Evolutionary conservation across 1,140 invertebrate genomes (phyloP).

Genomic region (Bombus breviceps): DNA sequence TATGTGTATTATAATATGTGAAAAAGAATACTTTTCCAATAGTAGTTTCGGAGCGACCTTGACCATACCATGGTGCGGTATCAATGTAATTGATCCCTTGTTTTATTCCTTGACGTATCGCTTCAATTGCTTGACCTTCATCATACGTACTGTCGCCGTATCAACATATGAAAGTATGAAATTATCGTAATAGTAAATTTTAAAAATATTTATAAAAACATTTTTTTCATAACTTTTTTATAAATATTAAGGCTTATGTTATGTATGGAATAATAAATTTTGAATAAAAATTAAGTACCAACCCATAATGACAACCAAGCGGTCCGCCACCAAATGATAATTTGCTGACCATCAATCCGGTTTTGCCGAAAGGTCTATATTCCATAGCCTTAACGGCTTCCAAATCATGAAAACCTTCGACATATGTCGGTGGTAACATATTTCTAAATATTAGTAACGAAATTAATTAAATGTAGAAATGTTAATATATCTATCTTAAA

Average conservation of each 20-base stretch:
- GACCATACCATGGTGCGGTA: conserved; percentile 95
- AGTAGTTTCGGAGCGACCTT: conserved; percentile 90
- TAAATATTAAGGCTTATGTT: neutral
- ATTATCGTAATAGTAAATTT: neutral
- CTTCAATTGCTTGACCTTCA: conserved; percentile 86
- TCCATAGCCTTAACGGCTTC: conserved; percentile 82
- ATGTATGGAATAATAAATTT: neutral
- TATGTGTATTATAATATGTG: neutral
- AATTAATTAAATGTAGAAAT: neutral
- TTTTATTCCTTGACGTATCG: conserved; percentile 88
- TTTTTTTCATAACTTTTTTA: neutral
- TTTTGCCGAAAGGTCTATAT: conserved; percentile 84
- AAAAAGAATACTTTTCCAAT: conserved; percentile 88
- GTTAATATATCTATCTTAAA: neutral
- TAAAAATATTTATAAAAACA: neutral
- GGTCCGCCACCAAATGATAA: conserved; percentile 84
- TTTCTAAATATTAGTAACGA: conserved; percentile 54
- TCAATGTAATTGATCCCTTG: conserved; percentile 96
- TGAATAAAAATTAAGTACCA: conserved; percentile 42
- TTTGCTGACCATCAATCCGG: conserved; percentile 84
- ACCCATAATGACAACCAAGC: conserved; percentile 81
- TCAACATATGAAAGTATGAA: conserved; percentile 9
- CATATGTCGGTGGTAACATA: conserved; percentile 81
- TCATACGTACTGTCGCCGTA: conserved; percentile 81
- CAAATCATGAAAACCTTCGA: conserved; percentile 84